phyloP scores from a whole-genome alignment of 1,140 invertebrate species.

The Hycleus cichorii region DNA sequence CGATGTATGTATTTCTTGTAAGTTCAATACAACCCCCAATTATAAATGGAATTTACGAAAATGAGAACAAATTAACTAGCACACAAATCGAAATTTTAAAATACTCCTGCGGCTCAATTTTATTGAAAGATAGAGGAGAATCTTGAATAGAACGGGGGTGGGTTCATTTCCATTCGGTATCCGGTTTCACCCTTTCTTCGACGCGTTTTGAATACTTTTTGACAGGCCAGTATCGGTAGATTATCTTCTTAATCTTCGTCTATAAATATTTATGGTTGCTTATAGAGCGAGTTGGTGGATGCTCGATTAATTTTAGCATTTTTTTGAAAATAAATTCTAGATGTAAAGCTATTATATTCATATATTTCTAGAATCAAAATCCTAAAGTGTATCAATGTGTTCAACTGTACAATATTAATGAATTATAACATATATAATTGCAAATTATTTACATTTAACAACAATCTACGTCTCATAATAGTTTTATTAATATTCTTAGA shows the following conservation, averaged over 20 bases:
- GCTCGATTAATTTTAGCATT: no score
- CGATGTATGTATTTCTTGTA: conserved; percentile 34
- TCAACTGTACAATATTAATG: conserved; percentile 31
- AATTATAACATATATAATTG: conserved; percentile 27
- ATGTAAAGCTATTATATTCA: conserved; percentile 26
- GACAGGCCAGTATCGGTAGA: no score
- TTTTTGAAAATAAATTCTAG: conserved; percentile 4
- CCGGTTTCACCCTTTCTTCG: no score
- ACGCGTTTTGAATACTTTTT: no score
- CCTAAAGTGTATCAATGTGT: conserved; percentile 28
- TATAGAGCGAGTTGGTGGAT: not conserved
- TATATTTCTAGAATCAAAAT: conserved; percentile 32
- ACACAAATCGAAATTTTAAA: no score
- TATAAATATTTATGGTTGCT: not conserved
- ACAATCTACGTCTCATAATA: conserved; percentile 18
- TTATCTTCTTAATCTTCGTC: not conserved
- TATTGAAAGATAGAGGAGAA: no score
- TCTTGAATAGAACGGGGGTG: no score
- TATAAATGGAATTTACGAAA: no score
- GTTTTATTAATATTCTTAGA: conserved; percentile 6
- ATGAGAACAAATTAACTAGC: no score
- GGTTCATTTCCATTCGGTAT: no score
- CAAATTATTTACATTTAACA: conserved; percentile 31
- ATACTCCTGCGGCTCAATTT: no score
- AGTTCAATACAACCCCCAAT: conserved; percentile 22